Conservation (phyloP, 2,797 vertebrate species). For the Peromyscus nudipes region DNA sequence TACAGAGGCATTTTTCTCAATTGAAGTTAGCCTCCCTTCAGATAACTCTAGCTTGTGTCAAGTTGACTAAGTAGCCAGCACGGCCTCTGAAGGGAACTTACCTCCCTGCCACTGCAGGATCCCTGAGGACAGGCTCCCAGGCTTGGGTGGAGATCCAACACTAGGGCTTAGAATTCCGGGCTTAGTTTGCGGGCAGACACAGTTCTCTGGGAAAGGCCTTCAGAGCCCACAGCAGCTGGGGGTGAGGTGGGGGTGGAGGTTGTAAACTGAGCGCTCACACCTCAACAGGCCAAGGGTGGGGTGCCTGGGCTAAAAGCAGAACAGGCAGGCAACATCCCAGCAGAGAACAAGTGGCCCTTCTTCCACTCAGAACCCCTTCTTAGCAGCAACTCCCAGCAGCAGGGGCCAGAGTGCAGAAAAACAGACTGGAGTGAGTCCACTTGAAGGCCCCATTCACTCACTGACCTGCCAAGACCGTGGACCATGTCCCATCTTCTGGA, state of each 20-base stretch:
- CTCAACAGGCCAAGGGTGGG: not conserved
- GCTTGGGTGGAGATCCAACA: not conserved
- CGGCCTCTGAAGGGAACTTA: not conserved
- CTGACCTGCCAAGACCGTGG: not conserved
- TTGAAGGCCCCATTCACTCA: not conserved
- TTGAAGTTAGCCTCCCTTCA: not conserved
- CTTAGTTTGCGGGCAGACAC: not conserved
- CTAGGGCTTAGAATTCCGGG: not conserved
- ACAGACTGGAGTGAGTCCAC: not conserved
- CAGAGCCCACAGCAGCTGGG: not conserved
- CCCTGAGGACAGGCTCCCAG: not conserved
- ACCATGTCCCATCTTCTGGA: not conserved
- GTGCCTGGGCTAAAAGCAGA: not conserved
- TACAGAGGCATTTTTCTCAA: not conserved
- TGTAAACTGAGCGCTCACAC: not conserved
- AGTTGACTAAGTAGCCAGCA: not conserved
- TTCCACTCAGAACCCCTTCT: not conserved
- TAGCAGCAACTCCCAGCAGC: not conserved
- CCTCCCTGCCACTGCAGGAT: not conserved
- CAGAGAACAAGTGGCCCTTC: conserved; percentile 44
- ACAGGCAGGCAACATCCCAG: not conserved
- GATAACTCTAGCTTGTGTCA: not conserved
- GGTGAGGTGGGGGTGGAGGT: not conserved
- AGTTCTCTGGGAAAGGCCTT: not conserved
- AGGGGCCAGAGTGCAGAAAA: not conserved